Percentiles rank a stretch among this genome's conserved stretches.
Evolutionary conservation across 2,113 vertebrate genomes (phyloP).

Genomic region (Pseudorasbora parva): DNA sequence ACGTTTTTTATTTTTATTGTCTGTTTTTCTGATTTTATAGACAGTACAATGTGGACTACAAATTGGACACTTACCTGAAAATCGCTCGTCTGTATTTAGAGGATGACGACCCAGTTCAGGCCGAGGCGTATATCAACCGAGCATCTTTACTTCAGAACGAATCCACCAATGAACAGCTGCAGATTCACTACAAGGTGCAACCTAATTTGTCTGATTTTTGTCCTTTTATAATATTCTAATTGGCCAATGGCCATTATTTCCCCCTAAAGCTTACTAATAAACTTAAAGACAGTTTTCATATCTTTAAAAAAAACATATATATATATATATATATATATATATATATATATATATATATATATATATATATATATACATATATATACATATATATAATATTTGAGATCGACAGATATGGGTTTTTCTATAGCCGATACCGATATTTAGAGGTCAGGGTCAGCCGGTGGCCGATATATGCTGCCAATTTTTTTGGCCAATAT

Average conservation of each 20-base stretch:
- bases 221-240: neutral
- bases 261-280: too few species aligned
- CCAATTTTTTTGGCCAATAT: too few species aligned
- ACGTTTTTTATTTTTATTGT: constrained; percentile 16
- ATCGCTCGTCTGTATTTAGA: constrained; percentile 96
- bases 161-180: constrained; percentile 96
- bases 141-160: constrained; percentile 98
- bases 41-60: constrained; percentile 98
- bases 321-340: too few species aligned
- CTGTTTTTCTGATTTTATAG: constrained; percentile 69
- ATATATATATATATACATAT: too few species aligned
- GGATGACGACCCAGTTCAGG: constrained; percentile 97
- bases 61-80: constrained; percentile 97
- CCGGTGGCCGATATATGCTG: too few species aligned
- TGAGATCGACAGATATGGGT: too few species aligned
- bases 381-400: too few species aligned
- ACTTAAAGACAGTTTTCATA: too few species aligned
- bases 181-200: constrained; percentile 95
- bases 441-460: too few species aligned
- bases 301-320: too few species aligned
- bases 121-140: constrained; percentile 97
- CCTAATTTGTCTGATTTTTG: neutral
- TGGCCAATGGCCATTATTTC: neutral
- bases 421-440: too few species aligned
- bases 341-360: neutral